Base-by-base conservation (phyloP, 2,113 vertebrate genomes). In the Nothoprocta pentlandii region DNA sequence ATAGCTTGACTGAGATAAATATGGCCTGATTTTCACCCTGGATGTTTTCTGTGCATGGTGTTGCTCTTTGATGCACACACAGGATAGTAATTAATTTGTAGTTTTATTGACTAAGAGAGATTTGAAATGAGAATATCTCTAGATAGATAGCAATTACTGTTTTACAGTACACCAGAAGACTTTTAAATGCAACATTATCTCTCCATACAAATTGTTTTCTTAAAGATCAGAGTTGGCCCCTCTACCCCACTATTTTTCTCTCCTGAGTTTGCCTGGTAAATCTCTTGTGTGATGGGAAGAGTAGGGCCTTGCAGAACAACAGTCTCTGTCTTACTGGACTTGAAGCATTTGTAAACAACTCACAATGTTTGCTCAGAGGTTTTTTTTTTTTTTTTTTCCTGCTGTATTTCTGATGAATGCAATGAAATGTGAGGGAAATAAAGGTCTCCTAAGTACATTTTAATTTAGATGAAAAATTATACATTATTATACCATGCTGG, bases 381-480 rank as follows among this genome's bases (percentile, higher is more conserved):
- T 26, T 53, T 53, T 53, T 53, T 46, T 46, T 78, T 26, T 63
- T 80, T 94, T 93, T 90, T 86, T 88, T 93, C 92, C 92, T 89
- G 86, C 90, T 95, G 74, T 89, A 95, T 97, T 95, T 92, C 90
- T 94, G 92, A 96, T 89, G 93, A 95, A 96, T 96, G 95, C 93
- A 93, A 92, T 87, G 83, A 94, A 95, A 94, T 90, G 92, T 79
- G 90, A 90, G 93, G 86, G 90, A 95, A 97, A 95, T 92, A 62
- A 95, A 95, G 86, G 93, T 95, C 94, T 95, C 96, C 80, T 94
- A 96, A 95, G 96, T 91, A 95, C 93, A 85, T 96, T 95, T 96
- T 96, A 97, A 97, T 97, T 96, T 96, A 93, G 93, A 96, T 94
- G 94, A 96, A 97, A 95, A 96, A 94, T 95, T 94, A 93, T 94